These are phyloP conservation scores for Hirtodrosophila trivittata DNA, from an alignment of 2,888 invertebrate species.

Conservation along the genomic window DNA sequence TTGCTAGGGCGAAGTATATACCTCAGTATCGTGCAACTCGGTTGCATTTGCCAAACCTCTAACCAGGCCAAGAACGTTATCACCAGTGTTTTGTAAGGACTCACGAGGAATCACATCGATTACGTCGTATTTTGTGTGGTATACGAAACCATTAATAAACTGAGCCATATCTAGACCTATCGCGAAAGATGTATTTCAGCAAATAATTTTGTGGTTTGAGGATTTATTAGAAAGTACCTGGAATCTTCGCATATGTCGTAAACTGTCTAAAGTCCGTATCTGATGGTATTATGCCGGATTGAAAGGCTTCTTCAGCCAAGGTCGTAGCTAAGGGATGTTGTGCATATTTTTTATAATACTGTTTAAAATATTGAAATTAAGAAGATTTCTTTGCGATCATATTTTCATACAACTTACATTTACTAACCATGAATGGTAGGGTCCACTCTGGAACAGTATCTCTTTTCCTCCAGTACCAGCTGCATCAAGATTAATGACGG, in stretches of 20 bases:
- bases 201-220: no score
- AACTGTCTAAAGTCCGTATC: conserved; percentile 89
- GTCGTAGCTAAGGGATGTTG: conserved; percentile 86
- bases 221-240: no score
- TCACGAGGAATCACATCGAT: conserved; percentile 86
- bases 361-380: neutral
- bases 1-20: no score
- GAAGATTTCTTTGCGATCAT: no score
- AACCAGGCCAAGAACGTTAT: conserved; percentile 87
- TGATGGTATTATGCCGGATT: conserved; percentile 87
- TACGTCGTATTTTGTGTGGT: conserved; percentile 90
- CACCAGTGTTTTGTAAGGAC: conserved; percentile 89
- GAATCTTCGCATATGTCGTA: conserved; percentile 76
- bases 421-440: conserved; percentile 88
- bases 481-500: conserved; percentile 95
- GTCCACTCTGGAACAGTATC: conserved; percentile 93
- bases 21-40: conserved; percentile 73
- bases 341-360: conserved; percentile 84
- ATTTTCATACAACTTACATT: no score
- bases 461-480: conserved; percentile 96
- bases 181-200: conserved; percentile 49
- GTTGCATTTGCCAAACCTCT: conserved; percentile 84
- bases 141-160: conserved; percentile 89
- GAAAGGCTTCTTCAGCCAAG: conserved; percentile 87
- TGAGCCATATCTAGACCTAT: conserved; percentile 90